These are phyloP conservation scores for Burhinus bistriatus DNA, from an alignment of 2,113 vertebrate genomes.

Conservation along the genomic window DNA sequence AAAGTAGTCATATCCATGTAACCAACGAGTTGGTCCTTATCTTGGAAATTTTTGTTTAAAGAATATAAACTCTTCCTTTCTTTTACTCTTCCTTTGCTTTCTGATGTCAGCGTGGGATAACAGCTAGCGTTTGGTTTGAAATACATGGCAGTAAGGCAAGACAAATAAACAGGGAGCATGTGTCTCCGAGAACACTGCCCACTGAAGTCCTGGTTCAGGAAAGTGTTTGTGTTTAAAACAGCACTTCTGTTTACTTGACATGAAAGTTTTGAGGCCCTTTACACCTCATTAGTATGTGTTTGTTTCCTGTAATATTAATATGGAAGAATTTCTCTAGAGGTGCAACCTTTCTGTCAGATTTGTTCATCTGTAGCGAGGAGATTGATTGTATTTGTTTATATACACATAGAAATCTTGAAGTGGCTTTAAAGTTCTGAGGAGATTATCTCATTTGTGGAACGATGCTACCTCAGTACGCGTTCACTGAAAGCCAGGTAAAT, in stretches of 20 bases:
- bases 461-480: neutral
- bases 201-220: neutral
- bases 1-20: neutral
- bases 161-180: neutral
- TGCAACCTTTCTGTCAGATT: neutral
- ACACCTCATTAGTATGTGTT: neutral
- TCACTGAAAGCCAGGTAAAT: neutral
- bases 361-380: neutral
- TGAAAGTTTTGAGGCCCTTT: neutral
- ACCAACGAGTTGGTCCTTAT: neutral
- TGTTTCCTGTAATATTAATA: neutral
- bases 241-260: neutral
- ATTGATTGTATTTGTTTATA: neutral
- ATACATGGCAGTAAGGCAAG: neutral
- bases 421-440: neutral
- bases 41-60: neutral
- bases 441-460: neutral
- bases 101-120: neutral
- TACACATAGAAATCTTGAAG: neutral
- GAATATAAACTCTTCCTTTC: neutral
- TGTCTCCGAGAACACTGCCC: neutral
- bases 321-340: neutral
- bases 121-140: neutral
- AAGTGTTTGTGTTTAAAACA: neutral
- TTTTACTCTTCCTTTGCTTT: neutral